phyloP scores from a whole-genome alignment of 2,797 vertebrate species.

The Xiphorhynchus erythropygius region DNA sequence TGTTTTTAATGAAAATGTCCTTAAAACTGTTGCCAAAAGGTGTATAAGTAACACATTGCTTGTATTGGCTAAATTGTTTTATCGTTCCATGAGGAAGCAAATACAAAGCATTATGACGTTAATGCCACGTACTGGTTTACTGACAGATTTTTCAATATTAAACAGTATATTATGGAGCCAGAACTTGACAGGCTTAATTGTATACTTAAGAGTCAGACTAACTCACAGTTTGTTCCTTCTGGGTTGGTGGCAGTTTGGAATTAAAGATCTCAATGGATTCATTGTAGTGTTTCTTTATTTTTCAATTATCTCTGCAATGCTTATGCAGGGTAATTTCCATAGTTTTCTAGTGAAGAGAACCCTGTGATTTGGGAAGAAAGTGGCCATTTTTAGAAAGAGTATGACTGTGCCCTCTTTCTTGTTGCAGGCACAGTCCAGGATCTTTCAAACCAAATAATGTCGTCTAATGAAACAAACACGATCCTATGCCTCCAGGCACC shows the following conservation, averaged over 20 bases:
- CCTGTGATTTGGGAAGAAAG: not conserved
- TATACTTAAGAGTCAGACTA: slow-evolving; percentile 54
- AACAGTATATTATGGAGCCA: slow-evolving; percentile 50
- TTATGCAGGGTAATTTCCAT: slow-evolving; percentile 32
- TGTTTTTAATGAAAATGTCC: not conserved
- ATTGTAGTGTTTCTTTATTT: slow-evolving; percentile 48
- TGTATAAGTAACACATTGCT: slow-evolving; percentile 1
- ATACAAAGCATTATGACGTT: slow-evolving; percentile 14
- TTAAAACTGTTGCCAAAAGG: slow-evolving; percentile 1
- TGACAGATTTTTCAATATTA: slow-evolving; percentile 65
- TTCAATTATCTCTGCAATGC: slow-evolving; percentile 14
- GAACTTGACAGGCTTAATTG: slow-evolving; percentile 63
- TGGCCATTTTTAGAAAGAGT: not conserved
- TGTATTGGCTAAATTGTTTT: slow-evolving; percentile 25
- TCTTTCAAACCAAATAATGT: not conserved
- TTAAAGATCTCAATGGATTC: slow-evolving; percentile 46
- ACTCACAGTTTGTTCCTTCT: slow-evolving; percentile 57
- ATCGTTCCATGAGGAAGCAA: slow-evolving; percentile 31
- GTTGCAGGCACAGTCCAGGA: not conserved
- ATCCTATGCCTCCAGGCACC: not conserved
- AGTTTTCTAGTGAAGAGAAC: not conserved
- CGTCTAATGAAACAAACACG: not conserved
- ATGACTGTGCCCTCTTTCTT: not conserved
- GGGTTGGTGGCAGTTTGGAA: slow-evolving; percentile 31
- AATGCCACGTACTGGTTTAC: slow-evolving; percentile 7